Base-by-base conservation (phyloP, 2,797 vertebrate genomes). In the Graptemys geographica region DNA sequence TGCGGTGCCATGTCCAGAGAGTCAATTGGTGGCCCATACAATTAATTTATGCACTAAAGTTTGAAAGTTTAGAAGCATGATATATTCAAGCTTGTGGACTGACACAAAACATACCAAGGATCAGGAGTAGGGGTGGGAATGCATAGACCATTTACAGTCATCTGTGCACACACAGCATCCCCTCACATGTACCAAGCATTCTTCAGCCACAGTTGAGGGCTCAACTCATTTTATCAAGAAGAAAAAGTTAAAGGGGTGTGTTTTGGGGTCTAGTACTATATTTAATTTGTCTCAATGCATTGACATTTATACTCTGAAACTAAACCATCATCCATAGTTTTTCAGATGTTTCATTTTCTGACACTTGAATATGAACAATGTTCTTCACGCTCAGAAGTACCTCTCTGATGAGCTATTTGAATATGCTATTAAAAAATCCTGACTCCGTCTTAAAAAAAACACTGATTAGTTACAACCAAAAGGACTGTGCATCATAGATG, bases 281-380 rank as follows among this genome's bases (percentile, higher is more conserved):
- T 95, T 96, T 96, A 92, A 95, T 90, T 96, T 96, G 93, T 96
- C 91, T 90, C 65, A 86, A 28, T 10, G n/a, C 31, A 28, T 83
- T 52, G 95, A 89, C n/a, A 76, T 89, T 93, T 91, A 79, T 87
- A 90, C 91, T 93, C 79, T 80, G 72, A 85, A 95, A 84, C 86
- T 87, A 91, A 86, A 84, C 86, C 92, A 90, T 78, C 83, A 85
- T 27, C 83, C 69, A 51, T 93, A 51, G 18, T 90, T 93, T 69
- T 6, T 1, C 44, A 56, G 59, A 81, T 51, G 21, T 11, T 84
- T 86, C 52, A 83, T 21, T 78, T 57, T 90, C 76, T 44, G 90
- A 56, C 4, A 8, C 10, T 81, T 88, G 81, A 84, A 95, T n/a
- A 4, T 0, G 41, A 65, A 84, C 88, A 90, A 83, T 49, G 15